Evolutionary conservation across 2,113 vertebrate species (phyloP).

Genomic region (Mastomys coucha): DNA sequence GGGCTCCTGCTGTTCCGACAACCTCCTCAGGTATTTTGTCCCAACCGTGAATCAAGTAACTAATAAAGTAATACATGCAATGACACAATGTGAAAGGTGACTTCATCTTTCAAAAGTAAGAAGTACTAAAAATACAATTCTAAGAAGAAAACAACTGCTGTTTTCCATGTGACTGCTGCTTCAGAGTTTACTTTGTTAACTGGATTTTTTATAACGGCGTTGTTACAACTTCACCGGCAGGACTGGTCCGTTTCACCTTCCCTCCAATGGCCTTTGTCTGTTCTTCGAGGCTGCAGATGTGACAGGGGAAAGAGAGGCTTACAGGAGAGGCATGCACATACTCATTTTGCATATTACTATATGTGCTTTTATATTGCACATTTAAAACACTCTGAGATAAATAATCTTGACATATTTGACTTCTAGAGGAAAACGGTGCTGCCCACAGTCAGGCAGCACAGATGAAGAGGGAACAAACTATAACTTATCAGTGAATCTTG

Average conservation of each 20-base stretch:
- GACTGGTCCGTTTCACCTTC: neutral
- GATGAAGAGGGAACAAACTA: neutral
- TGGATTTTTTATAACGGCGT: slow-evolving; percentile 44
- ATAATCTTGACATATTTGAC: neutral
- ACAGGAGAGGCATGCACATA: neutral
- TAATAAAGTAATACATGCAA: neutral
- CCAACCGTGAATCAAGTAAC: neutral
- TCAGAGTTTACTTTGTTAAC: slow-evolving; percentile 49
- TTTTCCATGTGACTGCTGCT: neutral
- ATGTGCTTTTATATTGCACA: neutral
- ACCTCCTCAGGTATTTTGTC: neutral
- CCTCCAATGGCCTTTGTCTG: neutral
- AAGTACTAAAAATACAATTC: slow-evolving; percentile 6
- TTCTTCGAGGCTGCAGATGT: neutral
- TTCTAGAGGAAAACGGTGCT: neutral
- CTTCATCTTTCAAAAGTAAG: slow-evolving; percentile 10
- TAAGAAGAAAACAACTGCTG: slow-evolving; percentile 27
- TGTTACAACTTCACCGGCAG: slow-evolving; percentile 60
- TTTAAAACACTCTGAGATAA: neutral
- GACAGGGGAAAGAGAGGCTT: neutral
- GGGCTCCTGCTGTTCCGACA: neutral
- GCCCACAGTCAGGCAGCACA: neutral
- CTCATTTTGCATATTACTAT: neutral
- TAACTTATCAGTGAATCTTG: neutral
- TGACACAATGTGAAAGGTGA: neutral